Evolutionary conservation across 2,113 vertebrate genomes (phyloP), one percentile per base, ranked within the genome.

Genomic region (Perccottus glenii): DNA sequence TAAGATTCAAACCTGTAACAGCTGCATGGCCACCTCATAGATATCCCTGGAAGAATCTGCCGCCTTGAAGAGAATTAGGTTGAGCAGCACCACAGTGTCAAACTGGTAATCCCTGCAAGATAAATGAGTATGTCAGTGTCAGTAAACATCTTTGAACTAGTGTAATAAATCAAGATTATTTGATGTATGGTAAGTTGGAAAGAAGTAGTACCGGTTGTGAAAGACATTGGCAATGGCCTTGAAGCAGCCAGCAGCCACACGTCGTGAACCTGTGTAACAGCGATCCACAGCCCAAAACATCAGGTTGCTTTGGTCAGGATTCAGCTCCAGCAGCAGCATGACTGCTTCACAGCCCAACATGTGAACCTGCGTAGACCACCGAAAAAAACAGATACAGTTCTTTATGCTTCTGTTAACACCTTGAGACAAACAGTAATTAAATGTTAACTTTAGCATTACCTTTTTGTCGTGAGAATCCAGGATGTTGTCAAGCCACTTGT

Each of bases 401-500:
- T 56, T 46, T 15, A 70, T 2, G 47, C 70, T 49, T 44, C 8
- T 16, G 10, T 61, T 46, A 68, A 11, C 42, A 43, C 10, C 10
- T 43, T 8, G 6, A 43, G 10, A 10, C 38, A 4, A 42, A 5
- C 8, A 42, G 5, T 19, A 42, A 58, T 11, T 19, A 36, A 35
- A 5, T 35, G 4, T 3, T 27, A 64, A 55, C 0, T 11, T 12
- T 33, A 50, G n/a, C 59, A 45, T 92, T 88, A 98, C 97, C 95
- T 98, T 99, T 86, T 96, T 96, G 92, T 99, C 98, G 89, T 97
- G 94, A 63, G 97, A 99, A 90, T 99, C 98, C 93, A 99, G 91
- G 88, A 99, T 99, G 91, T 99, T 99, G 93, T 99, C 96, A 73
- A 99, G 85, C 98, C 98, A 99, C 87, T 99, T 99, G 93, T 99